phyloP scores from a whole-genome alignment of 1,140 invertebrate species.

The Phthorimaea operculella region DNA sequence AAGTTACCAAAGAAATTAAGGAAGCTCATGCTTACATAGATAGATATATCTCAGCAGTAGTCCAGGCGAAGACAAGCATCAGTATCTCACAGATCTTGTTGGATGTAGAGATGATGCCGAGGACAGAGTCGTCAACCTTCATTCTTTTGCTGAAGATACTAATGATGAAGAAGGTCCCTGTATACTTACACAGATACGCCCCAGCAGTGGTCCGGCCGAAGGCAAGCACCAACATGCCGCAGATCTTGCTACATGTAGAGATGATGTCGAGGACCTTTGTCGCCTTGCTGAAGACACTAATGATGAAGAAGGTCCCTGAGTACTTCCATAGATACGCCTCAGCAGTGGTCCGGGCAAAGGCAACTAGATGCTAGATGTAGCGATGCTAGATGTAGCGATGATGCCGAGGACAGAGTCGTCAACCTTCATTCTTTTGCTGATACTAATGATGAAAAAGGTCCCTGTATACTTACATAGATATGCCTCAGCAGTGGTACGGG shows the following conservation, averaged over 20 bases:
- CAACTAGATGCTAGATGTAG: conserved; percentile 40
- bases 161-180: conserved; percentile 57
- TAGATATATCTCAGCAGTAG: conserved; percentile 45
- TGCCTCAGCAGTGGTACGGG: conserved; percentile 44
- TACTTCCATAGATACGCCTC: conserved; percentile 51
- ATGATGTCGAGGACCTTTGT: too few species aligned
- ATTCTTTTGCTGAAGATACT: conserved; percentile 58
- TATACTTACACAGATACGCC: conserved; percentile 48
- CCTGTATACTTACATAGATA: conserved; percentile 52
- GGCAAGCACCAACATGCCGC: conserved; percentile 42
- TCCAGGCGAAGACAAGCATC: conserved; percentile 55
- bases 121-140: conserved; percentile 51
- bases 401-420: conserved; percentile 58
- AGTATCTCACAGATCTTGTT: conserved; percentile 53
- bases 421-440: conserved; percentile 51
- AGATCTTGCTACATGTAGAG: too few species aligned
- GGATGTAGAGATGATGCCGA: conserved; percentile 53
- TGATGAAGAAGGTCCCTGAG: too few species aligned
- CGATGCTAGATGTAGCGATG: conserved; percentile 54
- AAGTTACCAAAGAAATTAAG: too few species aligned
- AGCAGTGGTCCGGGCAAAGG: conserved; percentile 48
- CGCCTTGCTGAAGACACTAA: too few species aligned
- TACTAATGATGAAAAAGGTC: conserved; percentile 52
- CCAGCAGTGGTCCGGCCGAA: conserved; percentile 51
- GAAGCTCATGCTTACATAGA: too few species aligned